Percentiles rank a stretch among this genome's conserved stretches.
Evolutionary conservation across 1,140 invertebrate species (phyloP).

Genomic region (Heliothis virescens): DNA sequence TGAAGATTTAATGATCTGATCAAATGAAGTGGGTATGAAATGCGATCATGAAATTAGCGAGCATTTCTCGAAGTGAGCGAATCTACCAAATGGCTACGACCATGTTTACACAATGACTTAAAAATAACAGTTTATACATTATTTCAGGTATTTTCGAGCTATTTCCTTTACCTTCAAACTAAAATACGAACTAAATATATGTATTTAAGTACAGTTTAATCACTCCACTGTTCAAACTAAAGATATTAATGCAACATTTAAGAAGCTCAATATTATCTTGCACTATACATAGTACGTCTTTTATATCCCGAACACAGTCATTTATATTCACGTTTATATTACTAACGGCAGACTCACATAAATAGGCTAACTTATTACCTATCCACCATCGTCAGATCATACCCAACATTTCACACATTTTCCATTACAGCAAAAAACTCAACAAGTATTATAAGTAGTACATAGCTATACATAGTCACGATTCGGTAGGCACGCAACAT

Average conservation of each 20-base stretch:
- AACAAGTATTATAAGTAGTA: conserved; percentile 27
- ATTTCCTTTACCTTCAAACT: neutral
- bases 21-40: too few relatives aligned
- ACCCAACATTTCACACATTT: conserved; percentile 17
- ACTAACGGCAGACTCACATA: conserved; percentile 25
- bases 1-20: too few relatives aligned
- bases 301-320: conserved; percentile 24
- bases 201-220: too few relatives aligned
- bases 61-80: too few relatives aligned
- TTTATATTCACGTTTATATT: neutral
- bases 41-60: too few relatives aligned
- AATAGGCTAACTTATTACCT: conserved; percentile 31
- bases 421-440: conserved; percentile 30
- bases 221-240: neutral
- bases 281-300: neutral
- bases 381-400: conserved; percentile 6
- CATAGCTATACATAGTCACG: conserved; percentile 33
- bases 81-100: too few relatives aligned
- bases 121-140: conserved; percentile 15
- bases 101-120: neutral
- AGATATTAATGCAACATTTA: neutral
- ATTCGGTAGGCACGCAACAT: conserved; percentile 71
- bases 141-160: neutral
- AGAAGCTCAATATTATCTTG: neutral
- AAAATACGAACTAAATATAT: too few relatives aligned